These are phyloP conservation scores for Campylomormyrus numenius DNA, from an alignment of 2,113 vertebrate genomes.

Conservation along the genomic window DNA sequence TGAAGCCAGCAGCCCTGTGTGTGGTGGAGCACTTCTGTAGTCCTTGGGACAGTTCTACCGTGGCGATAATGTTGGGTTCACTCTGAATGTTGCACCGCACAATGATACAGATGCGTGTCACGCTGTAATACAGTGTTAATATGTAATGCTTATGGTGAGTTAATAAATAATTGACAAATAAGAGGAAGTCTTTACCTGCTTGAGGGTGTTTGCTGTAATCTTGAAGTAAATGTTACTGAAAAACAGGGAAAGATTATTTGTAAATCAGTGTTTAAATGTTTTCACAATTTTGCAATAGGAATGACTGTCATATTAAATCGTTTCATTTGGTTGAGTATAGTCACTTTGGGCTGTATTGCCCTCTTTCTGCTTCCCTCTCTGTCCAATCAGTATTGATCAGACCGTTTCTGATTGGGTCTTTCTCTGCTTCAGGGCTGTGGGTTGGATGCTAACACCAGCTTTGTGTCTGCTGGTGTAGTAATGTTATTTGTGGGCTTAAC, in stretches of 20 bases:
- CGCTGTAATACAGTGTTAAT: slow-evolving; percentile 4
- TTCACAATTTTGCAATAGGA: not conserved
- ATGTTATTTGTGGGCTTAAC: not conserved
- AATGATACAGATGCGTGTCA: slow-evolving; percentile 8
- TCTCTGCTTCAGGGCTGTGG: not conserved
- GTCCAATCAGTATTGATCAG: not conserved
- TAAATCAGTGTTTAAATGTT: not conserved
- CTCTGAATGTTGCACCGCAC: slow-evolving; percentile 4
- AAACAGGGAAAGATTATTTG: not conserved
- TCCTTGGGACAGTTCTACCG: not conserved
- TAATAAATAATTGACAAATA: slow-evolving; percentile 12
- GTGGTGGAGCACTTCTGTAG: not conserved
- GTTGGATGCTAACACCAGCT: not conserved
- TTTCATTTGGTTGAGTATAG: not conserved
- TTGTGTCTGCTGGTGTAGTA: not conserved
- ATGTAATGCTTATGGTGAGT: slow-evolving; percentile 13
- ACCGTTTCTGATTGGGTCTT: not conserved
- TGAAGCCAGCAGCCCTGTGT: slow-evolving; percentile 10
- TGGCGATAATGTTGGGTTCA: not conserved
- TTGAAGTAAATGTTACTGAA: not conserved
- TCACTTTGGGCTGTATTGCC: not conserved
- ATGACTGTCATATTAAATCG: not conserved
- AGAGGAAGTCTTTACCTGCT: not conserved
- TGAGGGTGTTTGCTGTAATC: not conserved
- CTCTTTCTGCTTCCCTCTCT: not conserved